Conservation (phyloP, 92 coral and sea anemone species). For the Isaurus tuberculatus region DNA sequence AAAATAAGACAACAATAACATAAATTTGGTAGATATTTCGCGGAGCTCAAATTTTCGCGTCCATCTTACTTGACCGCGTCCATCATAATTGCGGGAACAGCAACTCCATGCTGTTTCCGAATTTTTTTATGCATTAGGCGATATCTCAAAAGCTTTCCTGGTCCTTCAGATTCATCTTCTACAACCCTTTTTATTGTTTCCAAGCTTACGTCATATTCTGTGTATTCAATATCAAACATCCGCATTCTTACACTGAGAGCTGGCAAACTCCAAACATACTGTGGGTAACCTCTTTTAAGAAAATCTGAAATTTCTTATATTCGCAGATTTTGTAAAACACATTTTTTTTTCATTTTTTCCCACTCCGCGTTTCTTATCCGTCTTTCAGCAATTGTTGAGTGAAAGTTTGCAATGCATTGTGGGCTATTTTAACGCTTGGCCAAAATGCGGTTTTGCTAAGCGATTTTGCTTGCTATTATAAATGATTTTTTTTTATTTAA, state of each 20-base stretch:
- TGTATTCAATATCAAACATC: not conserved
- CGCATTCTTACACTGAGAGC: not conserved
- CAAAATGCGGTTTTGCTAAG: too few relatives aligned
- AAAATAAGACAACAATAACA: too few relatives aligned
- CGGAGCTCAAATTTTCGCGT: too few relatives aligned
- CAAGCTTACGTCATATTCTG: not conserved
- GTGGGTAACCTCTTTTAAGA: not conserved
- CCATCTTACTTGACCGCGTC: too few relatives aligned
- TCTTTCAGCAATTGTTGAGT: not conserved
- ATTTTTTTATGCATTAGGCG: not conserved
- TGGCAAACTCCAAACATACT: not conserved
- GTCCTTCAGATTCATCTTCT: not conserved
- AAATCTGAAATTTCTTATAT: not conserved
- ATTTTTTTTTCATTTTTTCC: not conserved
- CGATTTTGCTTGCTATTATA: too few relatives aligned
- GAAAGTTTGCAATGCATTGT: not conserved
- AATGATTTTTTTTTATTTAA: too few relatives aligned
- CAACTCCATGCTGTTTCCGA: not conserved
- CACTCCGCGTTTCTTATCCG: not conserved
- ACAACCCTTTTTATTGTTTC: not conserved
- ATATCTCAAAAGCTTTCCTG: not conserved
- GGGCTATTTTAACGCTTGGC: too few relatives aligned
- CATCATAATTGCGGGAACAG: not conserved
- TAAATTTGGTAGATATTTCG: too few relatives aligned
- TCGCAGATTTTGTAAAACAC: not conserved